A percentile compares a stretch with the other conserved stretches of the same genome.
phyloP scores from a whole-genome alignment of 2,113 vertebrate species.

The Melanerpes aurifrons region DNA sequence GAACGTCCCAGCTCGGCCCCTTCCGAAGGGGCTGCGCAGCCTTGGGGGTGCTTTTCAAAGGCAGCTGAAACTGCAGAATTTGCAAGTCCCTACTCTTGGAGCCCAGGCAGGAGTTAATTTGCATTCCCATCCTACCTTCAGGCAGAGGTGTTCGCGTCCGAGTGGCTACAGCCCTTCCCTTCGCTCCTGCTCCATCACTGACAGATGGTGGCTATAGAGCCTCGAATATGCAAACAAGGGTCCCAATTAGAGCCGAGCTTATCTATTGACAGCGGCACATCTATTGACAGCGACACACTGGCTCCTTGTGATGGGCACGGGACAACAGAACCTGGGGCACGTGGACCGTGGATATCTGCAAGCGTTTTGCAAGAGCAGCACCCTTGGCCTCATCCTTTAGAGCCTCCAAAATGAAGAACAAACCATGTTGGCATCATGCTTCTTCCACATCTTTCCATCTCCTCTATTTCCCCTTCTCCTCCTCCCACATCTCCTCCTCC shows the following conservation, averaged over 20 bases:
- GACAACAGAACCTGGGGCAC: fast-evolving
- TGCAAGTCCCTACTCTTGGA: background rate
- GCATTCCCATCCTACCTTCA: background rate
- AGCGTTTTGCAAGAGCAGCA: background rate
- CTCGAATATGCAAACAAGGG: background rate
- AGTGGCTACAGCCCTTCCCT: background rate
- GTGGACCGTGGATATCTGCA: fast-evolving
- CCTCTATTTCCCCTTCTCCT: background rate
- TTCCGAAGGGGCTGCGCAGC: background rate
- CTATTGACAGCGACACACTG: background rate
- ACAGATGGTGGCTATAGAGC: background rate
- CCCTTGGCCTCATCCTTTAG: fast-evolving
- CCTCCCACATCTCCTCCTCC: background rate
- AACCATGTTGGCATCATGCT: background rate
- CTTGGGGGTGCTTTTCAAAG: background rate
- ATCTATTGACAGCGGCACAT: background rate
- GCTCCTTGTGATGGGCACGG: background rate
- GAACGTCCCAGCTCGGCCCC: background rate
- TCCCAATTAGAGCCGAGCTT: background rate
- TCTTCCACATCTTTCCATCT: background rate
- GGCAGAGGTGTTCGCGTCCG: background rate
- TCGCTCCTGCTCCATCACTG: background rate
- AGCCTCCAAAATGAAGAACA: background rate
- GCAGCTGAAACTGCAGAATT: background rate
- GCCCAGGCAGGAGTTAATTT: background rate